phyloP scores from a whole-genome alignment of 2,113 vertebrate species.

The Tautogolabrus adspersus region DNA sequence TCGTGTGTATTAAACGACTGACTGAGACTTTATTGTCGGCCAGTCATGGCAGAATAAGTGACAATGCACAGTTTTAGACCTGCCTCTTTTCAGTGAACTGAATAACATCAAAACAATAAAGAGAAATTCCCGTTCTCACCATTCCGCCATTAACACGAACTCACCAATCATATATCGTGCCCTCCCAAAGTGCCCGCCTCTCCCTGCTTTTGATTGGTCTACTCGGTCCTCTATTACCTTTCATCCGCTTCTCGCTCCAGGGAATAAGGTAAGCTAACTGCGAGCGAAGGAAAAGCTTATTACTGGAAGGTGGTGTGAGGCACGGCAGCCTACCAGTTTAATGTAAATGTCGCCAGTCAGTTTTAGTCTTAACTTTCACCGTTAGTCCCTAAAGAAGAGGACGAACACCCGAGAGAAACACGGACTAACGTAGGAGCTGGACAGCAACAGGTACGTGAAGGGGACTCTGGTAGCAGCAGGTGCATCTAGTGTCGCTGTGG shows the following conservation, averaged over 20 bases:
- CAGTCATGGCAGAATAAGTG: not conserved
- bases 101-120: slow-evolving; percentile 12
- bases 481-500: slow-evolving; percentile 59
- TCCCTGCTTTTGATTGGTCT: slow-evolving; percentile 57
- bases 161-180: slow-evolving; percentile 55
- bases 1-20: not conserved
- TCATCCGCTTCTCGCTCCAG: slow-evolving; percentile 56
- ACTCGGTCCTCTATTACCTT: slow-evolving; percentile 44
- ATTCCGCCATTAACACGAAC: slow-evolving; percentile 9
- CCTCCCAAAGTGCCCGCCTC: slow-evolving; percentile 53
- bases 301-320: slow-evolving; percentile 2
- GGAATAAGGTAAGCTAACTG: slow-evolving; percentile 55
- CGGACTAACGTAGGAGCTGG: slow-evolving; percentile 10
- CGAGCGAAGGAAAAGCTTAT: slow-evolving; percentile 62
- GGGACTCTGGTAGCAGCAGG: slow-evolving; percentile 39
- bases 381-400: not conserved
- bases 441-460: slow-evolving; percentile 69
- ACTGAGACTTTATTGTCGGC: not conserved
- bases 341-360: not conserved
- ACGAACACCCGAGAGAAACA: not conserved
- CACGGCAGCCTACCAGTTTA: not conserved
- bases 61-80: not conserved
- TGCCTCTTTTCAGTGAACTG: not conserved
- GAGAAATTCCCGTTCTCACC: slow-evolving; percentile 34
- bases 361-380: not conserved